Evolutionary conservation across 2,113 vertebrate genomes (phyloP), one percentile per base, ranked within the genome.

Genomic region (Pagrus major): DNA sequence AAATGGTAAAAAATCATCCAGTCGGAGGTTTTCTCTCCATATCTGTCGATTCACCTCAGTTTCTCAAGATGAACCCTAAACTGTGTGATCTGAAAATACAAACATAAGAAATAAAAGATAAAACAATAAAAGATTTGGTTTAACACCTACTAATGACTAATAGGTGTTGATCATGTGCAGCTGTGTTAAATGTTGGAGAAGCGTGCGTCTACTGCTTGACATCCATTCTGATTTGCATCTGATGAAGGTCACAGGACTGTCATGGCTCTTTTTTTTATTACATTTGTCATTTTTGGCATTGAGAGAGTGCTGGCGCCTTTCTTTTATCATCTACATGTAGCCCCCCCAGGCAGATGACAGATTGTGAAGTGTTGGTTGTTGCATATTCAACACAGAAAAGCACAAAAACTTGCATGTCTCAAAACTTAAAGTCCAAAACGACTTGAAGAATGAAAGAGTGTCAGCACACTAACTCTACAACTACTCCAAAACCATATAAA

Each of bases 381-480:
- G 49, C 14, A 61, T 29, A 14, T 56, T 33, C 16, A 54, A 42
- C 3, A 21, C 6, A 25, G 9, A 59, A 44, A 74, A 75, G 6
- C 31, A 65, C 33, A 31, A 12, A 65, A 25, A 1, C 37, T 4
- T 15, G 21, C 39, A 42, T 12, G 6, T 51, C 39, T 60, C 18
- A 60, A 21, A 61, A 37, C 44, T 33, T 15, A 49, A 61, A 41
- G 46, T 72, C 47, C 20, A 71, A 60, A 54, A 21, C 69, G n/a
- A n/a, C n/a, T 70, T 61, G 9, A 51, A 81, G 27, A 78, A 47
- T 65, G 55, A n/a, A 69, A 68, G 41, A 16, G 52, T 67, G 44
- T 33, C 60, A 3, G 16, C 25, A 42, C 3, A 5, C 33, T 73
- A 68, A 81, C 69, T 68, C 73, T 63, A 42, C 25, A 77, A 5